Conservation (phyloP, 1,140 invertebrate genomes). For the Drosophila pectinifera region DNA sequence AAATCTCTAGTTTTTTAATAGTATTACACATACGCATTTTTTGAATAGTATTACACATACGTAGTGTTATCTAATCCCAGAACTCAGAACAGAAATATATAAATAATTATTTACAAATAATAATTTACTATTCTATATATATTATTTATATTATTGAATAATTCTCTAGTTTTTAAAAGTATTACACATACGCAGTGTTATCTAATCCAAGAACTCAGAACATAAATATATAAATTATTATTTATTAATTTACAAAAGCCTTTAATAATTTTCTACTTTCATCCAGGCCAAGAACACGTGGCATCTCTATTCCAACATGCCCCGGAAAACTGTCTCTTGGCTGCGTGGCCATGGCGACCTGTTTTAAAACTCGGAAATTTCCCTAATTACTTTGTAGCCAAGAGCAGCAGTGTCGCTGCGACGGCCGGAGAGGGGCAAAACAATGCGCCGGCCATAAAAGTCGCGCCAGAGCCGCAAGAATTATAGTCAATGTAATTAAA, state of each 20-base stretch:
- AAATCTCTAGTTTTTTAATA: no score
- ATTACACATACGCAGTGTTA: not conserved
- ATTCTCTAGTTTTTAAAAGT: no score
- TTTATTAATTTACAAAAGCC: no score
- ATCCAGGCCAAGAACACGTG: not conserved
- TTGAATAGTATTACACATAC: no score
- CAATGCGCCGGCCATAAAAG: slow-evolving; percentile 71
- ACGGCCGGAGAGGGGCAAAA: slow-evolving; percentile 27
- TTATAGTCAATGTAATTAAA: slow-evolving; percentile 83
- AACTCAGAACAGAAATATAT: no score
- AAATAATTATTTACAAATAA: no score
- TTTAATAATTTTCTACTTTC: not conserved
- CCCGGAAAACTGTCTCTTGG: slow-evolving; percentile 4
- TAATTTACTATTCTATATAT: no score
- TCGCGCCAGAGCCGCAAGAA: slow-evolving; percentile 77
- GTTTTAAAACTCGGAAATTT: slow-evolving; percentile 77
- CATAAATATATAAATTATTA: no score
- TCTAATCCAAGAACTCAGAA: no score
- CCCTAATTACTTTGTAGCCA: slow-evolving; percentile 79
- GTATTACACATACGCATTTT: no score
- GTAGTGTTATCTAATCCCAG: no score
- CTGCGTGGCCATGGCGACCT: slow-evolving; percentile 55
- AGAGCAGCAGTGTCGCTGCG: slow-evolving; percentile 34
- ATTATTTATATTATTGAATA: no score
- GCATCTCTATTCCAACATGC: not conserved